Percentiles rank a stretch among this genome's conserved stretches.
Conservation (phyloP, 2,888 invertebrate genomes). For the Eledone cirrhosa region DNA sequence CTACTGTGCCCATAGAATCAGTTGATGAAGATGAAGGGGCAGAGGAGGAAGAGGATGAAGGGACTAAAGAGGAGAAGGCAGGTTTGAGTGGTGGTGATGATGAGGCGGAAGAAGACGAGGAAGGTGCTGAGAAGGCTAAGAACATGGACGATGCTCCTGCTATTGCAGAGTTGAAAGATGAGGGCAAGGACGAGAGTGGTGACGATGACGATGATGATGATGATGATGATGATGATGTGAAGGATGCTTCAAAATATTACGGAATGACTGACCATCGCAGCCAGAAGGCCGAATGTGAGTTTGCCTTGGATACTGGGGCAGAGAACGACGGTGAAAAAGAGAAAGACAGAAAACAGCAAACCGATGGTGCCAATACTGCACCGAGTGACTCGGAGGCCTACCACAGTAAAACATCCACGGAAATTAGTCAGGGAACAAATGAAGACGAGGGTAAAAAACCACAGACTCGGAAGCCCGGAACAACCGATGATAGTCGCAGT, state of each 20-base stretch:
- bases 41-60: conserved; percentile 30
- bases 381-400: conserved; percentile 67
- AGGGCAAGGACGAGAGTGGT: conserved; percentile 29
- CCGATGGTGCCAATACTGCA: conserved; percentile 67
- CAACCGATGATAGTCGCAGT: conserved; percentile 53
- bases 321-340: conserved; percentile 69
- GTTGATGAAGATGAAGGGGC: conserved; percentile 33
- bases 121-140: conserved; percentile 27
- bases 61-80: conserved; percentile 26
- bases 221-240: conserved; percentile 42
- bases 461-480: conserved; percentile 54
- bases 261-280: conserved; percentile 11
- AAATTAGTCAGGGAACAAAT: conserved; percentile 39
- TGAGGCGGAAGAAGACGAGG: conserved; percentile 32
- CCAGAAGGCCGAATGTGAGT: conserved; percentile 30
- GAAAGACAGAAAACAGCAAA: conserved; percentile 39
- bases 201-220: conserved; percentile 40
- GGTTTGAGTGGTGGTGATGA: conserved; percentile 24
- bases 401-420: conserved; percentile 55
- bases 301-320: conserved; percentile 64
- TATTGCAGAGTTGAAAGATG: not conserved
- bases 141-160: not conserved
- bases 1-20: conserved; percentile 2
- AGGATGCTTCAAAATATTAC: not conserved
- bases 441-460: conserved; percentile 31